Base-by-base conservation (phyloP, 2,113 vertebrate genomes). In the Stictonetta naevosa region DNA sequence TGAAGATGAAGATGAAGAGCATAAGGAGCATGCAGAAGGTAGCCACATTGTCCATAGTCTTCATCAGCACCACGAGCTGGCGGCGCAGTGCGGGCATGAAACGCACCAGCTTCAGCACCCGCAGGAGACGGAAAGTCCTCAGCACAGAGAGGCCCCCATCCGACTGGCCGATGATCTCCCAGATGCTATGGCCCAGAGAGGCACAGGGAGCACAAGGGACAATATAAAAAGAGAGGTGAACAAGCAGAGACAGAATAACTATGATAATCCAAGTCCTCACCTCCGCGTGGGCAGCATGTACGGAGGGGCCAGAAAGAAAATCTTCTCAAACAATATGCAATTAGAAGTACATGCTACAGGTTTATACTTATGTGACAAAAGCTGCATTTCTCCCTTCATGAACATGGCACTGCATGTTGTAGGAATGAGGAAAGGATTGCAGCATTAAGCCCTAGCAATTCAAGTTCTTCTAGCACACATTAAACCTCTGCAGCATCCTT, bases 1-100 rank as follows among this genome's bases (percentile, higher is more conserved):
- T 99, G 98, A 99, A 99, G 94, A 99, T 99, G 97, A 99, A 99
- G 97, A 99, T 99, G 98, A 99, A 99, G 64, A 99, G 99, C 99
- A 99, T 99, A 63, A 99, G 99, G 9, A 99, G 98, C 99, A 99
- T 99, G 96, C 99, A 99, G 98, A 99, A 99, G 33, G 99, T 99
- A 95, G 99, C 99, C 97, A 99, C 99, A 0, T 99, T 99, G 97
- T 99, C 99, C 99, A 99, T 99, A 76, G 99, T 99, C 98, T 99
- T 99, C 99, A 99, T 99, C 82, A 99, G 98, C 83, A 99, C 99
- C 87, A 99, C 99, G 8, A 99, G 98, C 97, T 99, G 99, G 44
- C 99, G 98, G 73, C 99, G 98, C 91, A 99, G 96, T 0, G 99
- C 99, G 0, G 99, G 99, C 99, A 99, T 99, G 97, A 99, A 99